A percentile compares a stretch with the other conserved stretches of the same genome.
Evolutionary conservation across 1,140 invertebrate genomes (phyloP).

Genomic region (Ceratoteleas bidentatus): DNA sequence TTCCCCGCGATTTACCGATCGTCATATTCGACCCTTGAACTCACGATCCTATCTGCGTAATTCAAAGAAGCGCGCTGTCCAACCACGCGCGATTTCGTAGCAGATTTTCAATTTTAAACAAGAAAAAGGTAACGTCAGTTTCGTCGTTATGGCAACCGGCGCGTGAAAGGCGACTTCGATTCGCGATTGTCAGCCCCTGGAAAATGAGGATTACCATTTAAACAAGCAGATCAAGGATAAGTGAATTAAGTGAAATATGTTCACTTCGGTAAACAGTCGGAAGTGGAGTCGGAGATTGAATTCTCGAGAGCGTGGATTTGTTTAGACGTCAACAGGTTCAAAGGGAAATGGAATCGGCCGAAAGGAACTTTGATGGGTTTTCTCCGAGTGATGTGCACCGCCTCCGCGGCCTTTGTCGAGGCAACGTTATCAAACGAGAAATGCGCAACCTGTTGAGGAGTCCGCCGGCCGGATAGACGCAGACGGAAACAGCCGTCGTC

Average conservation of each 20-base stretch:
- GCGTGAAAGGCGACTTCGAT: conserved; percentile 49
- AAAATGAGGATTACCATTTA: conserved; percentile 66
- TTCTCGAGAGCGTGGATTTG: conserved; percentile 66
- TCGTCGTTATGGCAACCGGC: conserved; percentile 40
- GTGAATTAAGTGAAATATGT: conserved; percentile 65
- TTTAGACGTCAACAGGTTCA: conserved; percentile 68
- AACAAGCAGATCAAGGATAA: conserved; percentile 66
- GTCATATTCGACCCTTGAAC: too few relatives aligned
- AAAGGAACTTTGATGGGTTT: conserved; percentile 69
- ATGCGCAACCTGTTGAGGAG: conserved; percentile 68
- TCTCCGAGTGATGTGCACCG: conserved; percentile 66
- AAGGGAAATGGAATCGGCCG: conserved; percentile 68
- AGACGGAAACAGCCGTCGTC: conserved; percentile 29
- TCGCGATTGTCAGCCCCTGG: conserved; percentile 59
- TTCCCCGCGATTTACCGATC: too few relatives aligned
- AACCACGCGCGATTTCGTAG: conserved; percentile 20
- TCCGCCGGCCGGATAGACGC: conserved; percentile 41
- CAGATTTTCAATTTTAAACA: conserved; percentile 38
- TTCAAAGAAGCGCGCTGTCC: conserved; percentile 29
- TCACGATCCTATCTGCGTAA: conserved; percentile 6
- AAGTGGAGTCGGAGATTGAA: conserved; percentile 67
- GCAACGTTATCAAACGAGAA: conserved; percentile 67
- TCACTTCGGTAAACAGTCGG: conserved; percentile 62
- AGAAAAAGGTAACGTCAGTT: conserved; percentile 46
- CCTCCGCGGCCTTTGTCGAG: conserved; percentile 64